Evolutionary conservation across 1,140 invertebrate genomes (phyloP), one percentile per base, ranked within the genome.

Genomic region (Tribolium castaneum): DNA sequence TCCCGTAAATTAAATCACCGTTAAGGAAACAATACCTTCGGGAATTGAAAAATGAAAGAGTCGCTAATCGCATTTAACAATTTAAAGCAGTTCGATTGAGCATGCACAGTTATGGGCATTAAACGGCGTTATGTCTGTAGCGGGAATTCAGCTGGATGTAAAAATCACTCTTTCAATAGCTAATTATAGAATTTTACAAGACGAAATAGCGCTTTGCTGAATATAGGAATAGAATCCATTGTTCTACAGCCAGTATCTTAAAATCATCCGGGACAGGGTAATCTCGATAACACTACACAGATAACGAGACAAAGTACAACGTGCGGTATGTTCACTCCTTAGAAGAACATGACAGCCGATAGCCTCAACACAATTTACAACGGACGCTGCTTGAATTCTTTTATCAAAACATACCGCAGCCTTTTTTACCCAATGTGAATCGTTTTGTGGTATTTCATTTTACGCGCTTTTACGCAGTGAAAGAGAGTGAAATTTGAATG

Each of bases 341-440:
- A 62, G 56, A 76, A 66, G 39, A 76, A 76, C 75, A 66, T 76
- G 75, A 76, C 75, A 66, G 75, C 75, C 75, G 75, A 66, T 76
- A 59, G 54, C 73, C 54, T 75, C 72, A 14, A 12, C 62, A 52
- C 71, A 52, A 73, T 73, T 52, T 73, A 73, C 52, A 73, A 54
- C 71, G 25, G 49, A 73, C 50, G 71, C 22, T 16, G 6, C 12
- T 72, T 49, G 71, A 73, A 73, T 73, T 51, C 45, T 73, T 73
- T 73, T 73, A 54, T 66, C 54, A 59, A 59, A 59, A 59, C 54
- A 59, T 59, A 25, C 54, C 54, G 54, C 2, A 22, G 5, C 13
- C 54, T 59, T 59, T 59, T 59, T 59, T 45, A 45, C 39, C 1
- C 54, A 59, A 16, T 3, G 50, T 16, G 16, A 52, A 52, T 14